phyloP scores from a whole-genome alignment of 1,140 invertebrate genomes.

The Drosophila mojavensis region DNA sequence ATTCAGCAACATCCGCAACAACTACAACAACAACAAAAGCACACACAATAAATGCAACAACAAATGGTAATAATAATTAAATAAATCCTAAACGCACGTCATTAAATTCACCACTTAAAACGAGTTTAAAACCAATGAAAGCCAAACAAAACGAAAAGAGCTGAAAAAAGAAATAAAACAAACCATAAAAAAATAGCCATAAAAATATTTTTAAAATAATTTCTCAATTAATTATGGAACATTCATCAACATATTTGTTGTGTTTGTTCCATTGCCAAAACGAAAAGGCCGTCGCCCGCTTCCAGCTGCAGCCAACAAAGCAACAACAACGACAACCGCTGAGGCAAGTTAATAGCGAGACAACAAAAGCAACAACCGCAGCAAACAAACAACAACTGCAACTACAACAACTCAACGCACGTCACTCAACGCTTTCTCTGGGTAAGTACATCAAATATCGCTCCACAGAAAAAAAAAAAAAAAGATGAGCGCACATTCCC shows the following conservation, averaged over 20 bases:
- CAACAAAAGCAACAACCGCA: slow-evolving; percentile 13
- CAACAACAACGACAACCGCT: slow-evolving; percentile 24
- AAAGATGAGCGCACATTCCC: neutral
- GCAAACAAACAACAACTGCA: slow-evolving; percentile 14
- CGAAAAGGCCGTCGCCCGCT: slow-evolving; percentile 66
- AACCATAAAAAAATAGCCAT: slow-evolving; percentile 10
- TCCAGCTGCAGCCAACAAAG: slow-evolving; percentile 57
- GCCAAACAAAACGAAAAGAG: slow-evolving; percentile 21
- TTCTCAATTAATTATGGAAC: slow-evolving; percentile 77
- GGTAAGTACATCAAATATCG: slow-evolving; percentile 50
- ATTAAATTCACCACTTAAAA: slow-evolving; percentile 58
- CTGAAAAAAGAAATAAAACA: no score
- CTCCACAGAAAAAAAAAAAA: neutral
- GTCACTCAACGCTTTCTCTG: slow-evolving; percentile 48
- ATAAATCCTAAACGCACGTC: slow-evolving; percentile 53
- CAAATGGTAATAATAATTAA: slow-evolving; percentile 41
- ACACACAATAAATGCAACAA: slow-evolving; percentile 27
- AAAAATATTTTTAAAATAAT: slow-evolving; percentile 40
- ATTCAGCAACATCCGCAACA: slow-evolving; percentile 46
- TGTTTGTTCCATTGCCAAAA: slow-evolving; percentile 73
- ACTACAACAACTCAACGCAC: slow-evolving; percentile 12
- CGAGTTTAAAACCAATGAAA: slow-evolving; percentile 20
- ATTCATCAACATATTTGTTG: slow-evolving; percentile 79
- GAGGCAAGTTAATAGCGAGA: neutral
- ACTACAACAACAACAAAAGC: slow-evolving; percentile 12